Conservation (phyloP, 2,888 invertebrate species). For the Dysmachus trigonus region DNA sequence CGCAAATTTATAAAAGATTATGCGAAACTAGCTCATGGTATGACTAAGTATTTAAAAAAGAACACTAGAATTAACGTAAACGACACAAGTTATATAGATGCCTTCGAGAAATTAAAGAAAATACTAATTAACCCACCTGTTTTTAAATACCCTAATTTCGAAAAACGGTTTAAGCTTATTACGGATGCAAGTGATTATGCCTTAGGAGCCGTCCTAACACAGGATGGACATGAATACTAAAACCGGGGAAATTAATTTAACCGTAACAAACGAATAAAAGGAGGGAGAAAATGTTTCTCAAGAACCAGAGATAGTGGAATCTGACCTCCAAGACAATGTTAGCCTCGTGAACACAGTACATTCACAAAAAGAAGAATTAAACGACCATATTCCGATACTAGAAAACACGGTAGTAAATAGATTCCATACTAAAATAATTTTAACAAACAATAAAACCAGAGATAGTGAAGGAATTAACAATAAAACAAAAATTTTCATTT, state of each 20-base stretch:
- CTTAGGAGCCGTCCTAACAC: background rate
- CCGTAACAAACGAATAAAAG: background rate
- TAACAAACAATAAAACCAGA: background rate
- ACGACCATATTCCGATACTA: background rate
- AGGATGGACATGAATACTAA: background rate
- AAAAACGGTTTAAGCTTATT: background rate
- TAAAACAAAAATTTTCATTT: background rate
- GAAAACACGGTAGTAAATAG: background rate
- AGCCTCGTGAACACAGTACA: background rate
- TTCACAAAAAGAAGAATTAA: background rate
- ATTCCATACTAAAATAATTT: background rate
- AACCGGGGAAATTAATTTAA: background rate
- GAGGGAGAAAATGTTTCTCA: background rate
- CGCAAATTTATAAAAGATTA: background rate
- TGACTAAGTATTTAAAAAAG: background rate
- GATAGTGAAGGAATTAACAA: background rate
- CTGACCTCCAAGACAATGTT: background rate
- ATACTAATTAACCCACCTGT: background rate
- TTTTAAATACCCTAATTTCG: background rate
- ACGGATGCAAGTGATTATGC: slow-evolving; percentile 31
- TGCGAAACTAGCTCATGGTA: background rate
- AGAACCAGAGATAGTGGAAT: background rate
- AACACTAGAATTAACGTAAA: background rate
- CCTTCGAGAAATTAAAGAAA: background rate
- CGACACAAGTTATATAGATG: background rate